These are phyloP conservation scores for Rostratula benghalensis DNA, from an alignment of 2,113 vertebrate species.

Conservation along the genomic window DNA sequence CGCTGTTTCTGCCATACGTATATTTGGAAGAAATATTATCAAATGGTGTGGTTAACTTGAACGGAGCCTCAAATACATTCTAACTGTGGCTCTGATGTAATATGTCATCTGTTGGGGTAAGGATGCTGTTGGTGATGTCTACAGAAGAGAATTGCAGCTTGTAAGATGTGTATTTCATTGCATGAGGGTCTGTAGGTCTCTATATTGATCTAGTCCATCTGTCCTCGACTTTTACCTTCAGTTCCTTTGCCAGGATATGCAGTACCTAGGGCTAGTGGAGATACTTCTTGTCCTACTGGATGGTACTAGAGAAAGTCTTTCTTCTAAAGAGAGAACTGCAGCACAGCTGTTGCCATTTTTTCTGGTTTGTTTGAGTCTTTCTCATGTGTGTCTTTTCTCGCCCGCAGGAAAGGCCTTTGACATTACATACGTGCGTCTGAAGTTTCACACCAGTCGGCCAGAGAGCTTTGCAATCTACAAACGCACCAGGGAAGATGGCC, in stretches of 20 bases:
- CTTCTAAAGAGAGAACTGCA: not conserved
- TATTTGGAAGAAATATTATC: not conserved
- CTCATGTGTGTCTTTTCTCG: not conserved
- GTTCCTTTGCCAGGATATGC: not conserved
- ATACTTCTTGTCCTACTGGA: not conserved
- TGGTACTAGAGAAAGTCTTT: not conserved
- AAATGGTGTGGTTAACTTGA: not conserved
- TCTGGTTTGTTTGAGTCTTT: not conserved
- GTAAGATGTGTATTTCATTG: not conserved
- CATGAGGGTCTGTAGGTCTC: not conserved
- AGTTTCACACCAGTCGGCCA: slow-evolving; percentile 96
- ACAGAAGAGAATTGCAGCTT: not conserved
- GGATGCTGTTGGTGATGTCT: not conserved
- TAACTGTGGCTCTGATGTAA: not conserved
- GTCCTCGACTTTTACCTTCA: not conserved
- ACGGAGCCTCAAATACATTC: not conserved
- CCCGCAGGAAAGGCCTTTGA: slow-evolving; percentile 91
- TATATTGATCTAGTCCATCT: not conserved
- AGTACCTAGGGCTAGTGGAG: not conserved
- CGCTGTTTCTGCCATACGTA: not conserved
- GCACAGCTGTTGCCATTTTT: not conserved
- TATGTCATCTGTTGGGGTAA: not conserved
- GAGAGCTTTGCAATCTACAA: slow-evolving; percentile 98
- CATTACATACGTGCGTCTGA: slow-evolving; percentile 95
- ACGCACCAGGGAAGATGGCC: slow-evolving; percentile 82